Evolutionary conservation across 2,113 vertebrate genomes (phyloP).

Genomic region (Thomomys bottae): DNA sequence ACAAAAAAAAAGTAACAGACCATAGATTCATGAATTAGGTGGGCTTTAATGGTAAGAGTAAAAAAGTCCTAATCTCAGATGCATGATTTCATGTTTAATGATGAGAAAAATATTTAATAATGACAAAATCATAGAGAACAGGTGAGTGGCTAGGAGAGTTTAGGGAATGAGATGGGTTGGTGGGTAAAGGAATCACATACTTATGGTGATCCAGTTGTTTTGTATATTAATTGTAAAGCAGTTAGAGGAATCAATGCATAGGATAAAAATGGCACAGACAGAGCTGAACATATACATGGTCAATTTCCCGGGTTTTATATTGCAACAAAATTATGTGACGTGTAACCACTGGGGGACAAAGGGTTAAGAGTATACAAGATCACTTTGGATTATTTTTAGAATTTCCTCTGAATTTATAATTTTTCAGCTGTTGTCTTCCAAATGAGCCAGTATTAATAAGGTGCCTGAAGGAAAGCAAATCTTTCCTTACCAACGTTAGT

Average conservation of each 20-base stretch:
- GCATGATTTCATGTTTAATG: not conserved
- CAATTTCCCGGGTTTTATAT: not conserved
- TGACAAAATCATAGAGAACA: not conserved
- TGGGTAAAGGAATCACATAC: not conserved
- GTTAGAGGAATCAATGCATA: not conserved
- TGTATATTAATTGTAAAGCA: not conserved
- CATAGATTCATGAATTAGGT: not conserved
- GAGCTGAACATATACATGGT: not conserved
- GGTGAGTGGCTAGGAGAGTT: not conserved
- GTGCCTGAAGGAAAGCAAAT: not conserved
- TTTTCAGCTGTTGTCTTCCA: not conserved
- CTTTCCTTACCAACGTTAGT: not conserved
- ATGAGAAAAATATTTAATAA: not conserved
- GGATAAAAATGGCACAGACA: not conserved
- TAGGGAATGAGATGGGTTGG: not conserved
- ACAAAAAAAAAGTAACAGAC: not conserved
- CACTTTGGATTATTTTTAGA: not conserved
- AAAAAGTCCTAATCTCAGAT: not conserved
- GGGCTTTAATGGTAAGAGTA: not conserved
- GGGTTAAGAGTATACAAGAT: not conserved
- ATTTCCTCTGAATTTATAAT: slow-evolving; percentile 6
- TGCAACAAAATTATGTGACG: not conserved
- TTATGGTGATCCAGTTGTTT: not conserved
- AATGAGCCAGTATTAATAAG: not conserved
- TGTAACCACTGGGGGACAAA: not conserved